Evolutionary conservation across 2,797 vertebrate species (phyloP).

Genomic region (Sternotherus odoratus): DNA sequence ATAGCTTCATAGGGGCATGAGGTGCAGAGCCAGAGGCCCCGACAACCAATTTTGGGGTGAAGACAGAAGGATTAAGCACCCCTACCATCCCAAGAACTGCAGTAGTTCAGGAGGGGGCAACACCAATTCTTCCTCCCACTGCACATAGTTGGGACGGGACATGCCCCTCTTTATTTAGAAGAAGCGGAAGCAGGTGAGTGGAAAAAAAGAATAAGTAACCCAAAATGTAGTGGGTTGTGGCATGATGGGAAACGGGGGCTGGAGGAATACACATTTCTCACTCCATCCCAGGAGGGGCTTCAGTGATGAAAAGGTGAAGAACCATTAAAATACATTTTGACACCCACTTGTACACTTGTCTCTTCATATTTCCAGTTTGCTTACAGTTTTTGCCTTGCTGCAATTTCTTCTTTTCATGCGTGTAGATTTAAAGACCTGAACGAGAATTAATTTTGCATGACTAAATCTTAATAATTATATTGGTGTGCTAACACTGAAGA

Average conservation of each 20-base stretch:
- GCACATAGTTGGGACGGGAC: neutral
- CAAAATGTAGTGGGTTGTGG: neutral
- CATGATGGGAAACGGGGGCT: neutral
- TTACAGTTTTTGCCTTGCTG: neutral
- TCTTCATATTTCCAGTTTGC: neutral
- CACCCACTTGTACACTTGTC: neutral
- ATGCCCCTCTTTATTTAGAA: neutral
- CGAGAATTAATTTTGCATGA: neutral
- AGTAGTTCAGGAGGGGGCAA: neutral
- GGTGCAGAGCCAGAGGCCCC: neutral
- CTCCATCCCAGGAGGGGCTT: neutral
- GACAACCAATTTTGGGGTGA: neutral
- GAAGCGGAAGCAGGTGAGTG: neutral
- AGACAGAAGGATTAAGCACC: neutral
- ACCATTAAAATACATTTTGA: neutral
- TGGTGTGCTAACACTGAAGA: neutral
- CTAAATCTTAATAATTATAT: neutral
- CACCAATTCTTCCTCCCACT: neutral
- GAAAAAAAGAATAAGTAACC: neutral
- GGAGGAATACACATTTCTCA: neutral
- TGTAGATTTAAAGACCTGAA: neutral
- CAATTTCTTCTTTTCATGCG: neutral
- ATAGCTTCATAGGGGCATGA: neutral
- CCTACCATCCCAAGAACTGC: neutral
- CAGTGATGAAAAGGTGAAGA: neutral